Percentiles rank a stretch among this genome's conserved stretches.
Evolutionary conservation across 2,888 invertebrate species (phyloP).

Genomic region (Phyllotreta cruciferae): DNA sequence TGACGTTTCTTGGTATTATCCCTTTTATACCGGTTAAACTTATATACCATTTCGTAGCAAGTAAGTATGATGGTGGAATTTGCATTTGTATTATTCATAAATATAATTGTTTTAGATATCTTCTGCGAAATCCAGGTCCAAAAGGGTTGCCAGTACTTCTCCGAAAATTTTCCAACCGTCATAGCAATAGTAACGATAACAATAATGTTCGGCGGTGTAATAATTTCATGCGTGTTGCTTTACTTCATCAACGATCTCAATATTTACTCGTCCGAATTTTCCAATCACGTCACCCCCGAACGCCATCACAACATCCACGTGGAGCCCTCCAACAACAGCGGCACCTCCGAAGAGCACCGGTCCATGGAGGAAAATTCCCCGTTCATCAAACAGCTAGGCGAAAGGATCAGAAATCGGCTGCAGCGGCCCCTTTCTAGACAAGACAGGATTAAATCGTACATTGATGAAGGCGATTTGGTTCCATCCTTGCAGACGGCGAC

Average conservation of each 20-base stretch:
- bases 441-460: conserved; percentile 39
- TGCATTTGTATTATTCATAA: not conserved
- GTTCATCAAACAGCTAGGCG: conserved; percentile 22
- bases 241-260: conserved; percentile 41
- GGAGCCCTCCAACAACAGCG: not conserved
- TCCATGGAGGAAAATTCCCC: conserved; percentile 20
- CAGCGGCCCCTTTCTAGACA: conserved; percentile 30
- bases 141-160: conserved; percentile 48
- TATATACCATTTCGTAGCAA: conserved; percentile 65
- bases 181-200: conserved; percentile 48
- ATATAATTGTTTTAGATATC: conserved; percentile 25
- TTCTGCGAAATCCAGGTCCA: conserved; percentile 46
- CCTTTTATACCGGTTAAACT: conserved; percentile 70
- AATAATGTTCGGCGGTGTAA: conserved; percentile 46
- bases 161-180: conserved; percentile 47
- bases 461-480: conserved; percentile 42
- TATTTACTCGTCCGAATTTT: conserved; percentile 34
- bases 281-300: not conserved
- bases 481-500: conserved; percentile 32
- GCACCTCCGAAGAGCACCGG: not conserved
- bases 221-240: conserved; percentile 42
- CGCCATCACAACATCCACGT: not conserved
- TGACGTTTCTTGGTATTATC: conserved; percentile 64
- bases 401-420: conserved; percentile 24
- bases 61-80: conserved; percentile 22